Percentiles rank a stretch among this genome's conserved stretches.
Evolutionary conservation across 2,888 invertebrate genomes (phyloP).

Genomic region (Monoplex corrugatus): DNA sequence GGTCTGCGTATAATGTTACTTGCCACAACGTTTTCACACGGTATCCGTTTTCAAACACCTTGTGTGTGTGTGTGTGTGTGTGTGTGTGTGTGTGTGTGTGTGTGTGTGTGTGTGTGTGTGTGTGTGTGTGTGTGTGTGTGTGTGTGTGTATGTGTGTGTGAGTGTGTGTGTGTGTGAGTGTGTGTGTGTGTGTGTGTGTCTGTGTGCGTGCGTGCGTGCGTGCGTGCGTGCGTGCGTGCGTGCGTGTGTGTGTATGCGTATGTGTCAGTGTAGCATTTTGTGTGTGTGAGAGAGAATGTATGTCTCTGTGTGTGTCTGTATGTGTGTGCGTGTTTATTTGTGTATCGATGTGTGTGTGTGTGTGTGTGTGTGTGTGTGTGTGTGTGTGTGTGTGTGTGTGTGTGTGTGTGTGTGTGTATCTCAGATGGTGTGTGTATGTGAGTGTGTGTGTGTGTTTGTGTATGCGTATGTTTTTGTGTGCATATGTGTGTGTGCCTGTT

Average conservation of each 20-base stretch:
- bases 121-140: background rate
- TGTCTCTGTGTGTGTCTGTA: background rate
- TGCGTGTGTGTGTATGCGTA: background rate
- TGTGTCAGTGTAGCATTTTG: background rate
- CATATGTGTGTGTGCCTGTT: background rate
- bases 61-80: background rate
- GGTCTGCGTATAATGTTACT: too few species aligned
- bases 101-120: background rate
- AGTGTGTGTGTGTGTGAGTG: background rate
- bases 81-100: constrained; percentile 23
- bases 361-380: background rate
- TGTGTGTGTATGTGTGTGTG: background rate
- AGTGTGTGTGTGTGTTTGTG: background rate
- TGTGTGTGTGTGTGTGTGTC: background rate
- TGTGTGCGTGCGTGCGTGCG: background rate
- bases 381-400: background rate
- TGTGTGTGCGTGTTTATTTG: background rate
- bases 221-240: background rate
- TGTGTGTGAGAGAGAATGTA: too few species aligned
- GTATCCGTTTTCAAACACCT: too few species aligned
- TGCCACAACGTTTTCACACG: too few species aligned
- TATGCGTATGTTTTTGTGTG: background rate
- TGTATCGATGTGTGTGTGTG: background rate
- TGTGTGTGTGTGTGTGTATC: constrained; percentile 8
- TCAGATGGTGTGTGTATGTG: background rate